Conservation (phyloP, 2,797 vertebrate species). For the Danio jaintianensis region DNA sequence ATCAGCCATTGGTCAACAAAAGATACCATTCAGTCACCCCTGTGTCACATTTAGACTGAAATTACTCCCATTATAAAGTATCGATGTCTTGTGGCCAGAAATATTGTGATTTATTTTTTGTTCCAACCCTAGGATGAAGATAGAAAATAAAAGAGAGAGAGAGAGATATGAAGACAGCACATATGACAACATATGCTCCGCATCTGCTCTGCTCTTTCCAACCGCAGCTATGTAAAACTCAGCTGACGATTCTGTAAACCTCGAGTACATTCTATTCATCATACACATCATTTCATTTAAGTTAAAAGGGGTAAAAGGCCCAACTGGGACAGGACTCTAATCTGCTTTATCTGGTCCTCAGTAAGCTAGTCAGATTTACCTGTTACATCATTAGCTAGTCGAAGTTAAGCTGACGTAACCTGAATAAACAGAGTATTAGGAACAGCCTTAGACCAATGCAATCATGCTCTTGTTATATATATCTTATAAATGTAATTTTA, state of each 20-base stretch:
- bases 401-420: slow-evolving; percentile 52
- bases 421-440: slow-evolving; percentile 47
- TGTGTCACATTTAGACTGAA: too few species aligned
- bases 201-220: slow-evolving; percentile 41
- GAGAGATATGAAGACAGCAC: slow-evolving; percentile 28
- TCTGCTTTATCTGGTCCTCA: slow-evolving; percentile 72
- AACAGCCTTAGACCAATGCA: slow-evolving; percentile 25
- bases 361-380: slow-evolving; percentile 71
- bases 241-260: slow-evolving; percentile 56
- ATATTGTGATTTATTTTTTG: too few species aligned
- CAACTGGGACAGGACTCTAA: slow-evolving; percentile 72
- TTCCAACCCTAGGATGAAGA: neutral
- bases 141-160: slow-evolving; percentile 41
- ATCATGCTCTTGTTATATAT: slow-evolving; percentile 13
- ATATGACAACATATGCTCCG: slow-evolving; percentile 20
- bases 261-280: slow-evolving; percentile 58
- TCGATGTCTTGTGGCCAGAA: too few species aligned
- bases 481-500: too few species aligned
- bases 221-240: slow-evolving; percentile 44
- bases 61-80: too few species aligned
- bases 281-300: slow-evolving; percentile 55
- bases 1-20: too few species aligned
- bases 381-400: slow-evolving; percentile 75
- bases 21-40: too few species aligned
- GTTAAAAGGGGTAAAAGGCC: slow-evolving; percentile 71